Conservation (phyloP, 2,113 vertebrate genomes). For the Vicugna pacos region DNA sequence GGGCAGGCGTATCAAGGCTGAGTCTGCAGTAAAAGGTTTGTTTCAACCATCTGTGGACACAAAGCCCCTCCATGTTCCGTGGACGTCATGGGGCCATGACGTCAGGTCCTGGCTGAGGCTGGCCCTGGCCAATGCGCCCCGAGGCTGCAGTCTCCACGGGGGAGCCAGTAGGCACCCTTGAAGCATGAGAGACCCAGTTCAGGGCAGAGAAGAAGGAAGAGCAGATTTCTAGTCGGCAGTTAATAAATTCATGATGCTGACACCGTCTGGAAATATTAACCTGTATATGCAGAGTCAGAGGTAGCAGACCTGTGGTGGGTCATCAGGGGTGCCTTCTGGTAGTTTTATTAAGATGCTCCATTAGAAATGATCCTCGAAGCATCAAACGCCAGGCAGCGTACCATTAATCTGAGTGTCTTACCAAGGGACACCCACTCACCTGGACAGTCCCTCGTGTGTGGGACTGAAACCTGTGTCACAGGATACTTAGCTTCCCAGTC, state of each 20-base stretch:
- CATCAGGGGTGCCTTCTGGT: not conserved
- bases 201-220: not conserved
- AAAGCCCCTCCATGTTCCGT: not conserved
- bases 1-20: no score
- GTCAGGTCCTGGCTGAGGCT: not conserved
- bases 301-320: not conserved
- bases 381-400: no score
- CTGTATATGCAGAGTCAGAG: not conserved
- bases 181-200: not conserved
- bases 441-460: accelerated
- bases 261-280: not conserved
- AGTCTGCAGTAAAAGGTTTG: not conserved
- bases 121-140: accelerated
- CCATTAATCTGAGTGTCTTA: not conserved
- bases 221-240: not conserved
- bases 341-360: not conserved
- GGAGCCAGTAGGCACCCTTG: not conserved
- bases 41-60: not conserved
- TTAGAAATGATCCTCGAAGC: not conserved
- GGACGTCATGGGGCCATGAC: not conserved
- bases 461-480: accelerated
- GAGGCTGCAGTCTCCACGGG: not conserved
- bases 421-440: no score
- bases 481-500: not conserved
- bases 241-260: not conserved